Evolutionary conservation across 2,888 invertebrate genomes (phyloP).

Genomic region (Hypomecis punctinalis): DNA sequence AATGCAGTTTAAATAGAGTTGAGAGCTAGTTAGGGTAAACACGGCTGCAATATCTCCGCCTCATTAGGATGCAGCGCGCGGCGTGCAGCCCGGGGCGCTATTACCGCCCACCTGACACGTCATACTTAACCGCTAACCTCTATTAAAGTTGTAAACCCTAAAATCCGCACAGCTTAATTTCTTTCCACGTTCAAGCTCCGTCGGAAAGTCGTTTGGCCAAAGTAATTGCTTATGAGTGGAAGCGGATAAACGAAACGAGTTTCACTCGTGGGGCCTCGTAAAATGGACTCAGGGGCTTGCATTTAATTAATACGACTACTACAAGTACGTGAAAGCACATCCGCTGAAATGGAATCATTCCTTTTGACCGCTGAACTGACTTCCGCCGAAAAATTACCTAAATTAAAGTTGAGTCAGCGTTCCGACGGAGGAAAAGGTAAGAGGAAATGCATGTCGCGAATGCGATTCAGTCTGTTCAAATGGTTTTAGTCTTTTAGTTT

Average conservation of each 20-base stretch:
- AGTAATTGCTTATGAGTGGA: constrained; percentile 84
- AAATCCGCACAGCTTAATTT: constrained; percentile 77
- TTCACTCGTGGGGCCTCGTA: constrained; percentile 75
- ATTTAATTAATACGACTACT: constrained; percentile 82
- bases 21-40: constrained; percentile 27
- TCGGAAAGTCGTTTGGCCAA: constrained; percentile 76
- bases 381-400: constrained; percentile 65
- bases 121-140: constrained; percentile 60
- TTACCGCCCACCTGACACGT: constrained; percentile 48
- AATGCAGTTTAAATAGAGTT: constrained; percentile 24
- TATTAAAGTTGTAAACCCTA: constrained; percentile 68
- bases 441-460: constrained; percentile 51
- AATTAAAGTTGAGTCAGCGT: constrained; percentile 60
- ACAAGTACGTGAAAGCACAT: constrained; percentile 75
- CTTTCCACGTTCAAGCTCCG: constrained; percentile 73
- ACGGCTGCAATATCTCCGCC: constrained; percentile 18
- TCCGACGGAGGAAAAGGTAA: constrained; percentile 46
- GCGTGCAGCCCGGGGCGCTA: constrained; percentile 31
- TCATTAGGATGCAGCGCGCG: constrained; percentile 32
- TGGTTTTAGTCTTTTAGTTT: constrained; percentile 36
- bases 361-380: constrained; percentile 72
- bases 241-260: constrained; percentile 82
- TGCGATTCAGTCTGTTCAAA: constrained; percentile 42
- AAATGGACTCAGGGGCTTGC: constrained; percentile 82
- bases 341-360: constrained; percentile 72